Percentiles rank a stretch among this genome's conserved stretches.
These are phyloP conservation scores for Calliopum simillimum DNA, from an alignment of 2,888 invertebrate species.

Conservation along the genomic window DNA sequence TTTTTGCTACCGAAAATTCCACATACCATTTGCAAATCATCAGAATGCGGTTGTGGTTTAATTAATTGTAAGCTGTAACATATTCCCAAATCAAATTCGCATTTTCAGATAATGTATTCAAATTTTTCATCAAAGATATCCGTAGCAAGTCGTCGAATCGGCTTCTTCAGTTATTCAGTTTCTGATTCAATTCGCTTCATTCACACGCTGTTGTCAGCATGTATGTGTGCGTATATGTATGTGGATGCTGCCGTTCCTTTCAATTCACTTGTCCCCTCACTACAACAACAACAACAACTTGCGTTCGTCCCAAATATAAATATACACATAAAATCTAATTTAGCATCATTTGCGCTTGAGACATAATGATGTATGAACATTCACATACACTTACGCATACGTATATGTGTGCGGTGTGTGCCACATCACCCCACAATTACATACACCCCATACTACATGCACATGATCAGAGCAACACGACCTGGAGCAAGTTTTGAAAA, in stretches of 20 bases:
- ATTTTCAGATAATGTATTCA: no score
- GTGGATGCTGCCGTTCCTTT: no score
- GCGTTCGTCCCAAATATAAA: conserved; percentile 11
- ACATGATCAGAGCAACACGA: not conserved
- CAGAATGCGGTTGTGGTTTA: conserved; percentile 10
- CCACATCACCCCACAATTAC: not conserved
- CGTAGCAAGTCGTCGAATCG: no score
- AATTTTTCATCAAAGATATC: no score
- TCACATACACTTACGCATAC: not conserved
- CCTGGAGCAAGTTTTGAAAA: no score
- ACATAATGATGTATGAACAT: conserved; percentile 18
- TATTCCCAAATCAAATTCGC: no score
- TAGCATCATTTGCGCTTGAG: conserved; percentile 23
- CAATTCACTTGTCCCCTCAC: not conserved
- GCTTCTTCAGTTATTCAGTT: no score
- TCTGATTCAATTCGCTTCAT: no score
- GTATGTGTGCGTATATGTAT: no score
- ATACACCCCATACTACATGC: not conserved
- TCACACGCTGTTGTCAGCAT: no score
- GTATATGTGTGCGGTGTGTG: not conserved
- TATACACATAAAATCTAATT: conserved; percentile 31
- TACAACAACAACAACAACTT: no score
- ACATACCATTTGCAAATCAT: not conserved
- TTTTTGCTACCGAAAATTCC: not conserved
- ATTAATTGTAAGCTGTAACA: conserved; percentile 7